Conservation (phyloP, 2,113 vertebrate species). For the Arothron firmamentum region DNA sequence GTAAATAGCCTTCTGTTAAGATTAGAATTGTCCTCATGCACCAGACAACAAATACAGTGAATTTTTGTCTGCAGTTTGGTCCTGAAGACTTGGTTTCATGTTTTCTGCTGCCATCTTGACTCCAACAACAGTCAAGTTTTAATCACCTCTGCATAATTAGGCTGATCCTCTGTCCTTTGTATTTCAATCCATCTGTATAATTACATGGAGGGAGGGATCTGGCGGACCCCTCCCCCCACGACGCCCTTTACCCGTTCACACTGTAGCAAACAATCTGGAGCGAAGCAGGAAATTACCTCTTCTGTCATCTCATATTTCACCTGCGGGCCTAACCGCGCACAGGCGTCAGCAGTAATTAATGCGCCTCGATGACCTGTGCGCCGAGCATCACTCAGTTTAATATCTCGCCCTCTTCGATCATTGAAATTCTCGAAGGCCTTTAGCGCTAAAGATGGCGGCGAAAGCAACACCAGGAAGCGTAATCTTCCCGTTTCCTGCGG, state of each 20-base stretch:
- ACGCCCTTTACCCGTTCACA: slow-evolving; percentile 23
- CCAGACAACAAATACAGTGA: slow-evolving; percentile 19
- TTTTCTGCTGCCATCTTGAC: slow-evolving; percentile 3
- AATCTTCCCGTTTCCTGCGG: slow-evolving; percentile 16
- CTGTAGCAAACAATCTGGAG: slow-evolving; percentile 64
- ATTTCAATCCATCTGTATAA: slow-evolving; percentile 72
- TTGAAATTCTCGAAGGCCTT: slow-evolving; percentile 7
- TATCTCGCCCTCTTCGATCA: slow-evolving; percentile 33
- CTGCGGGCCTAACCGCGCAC: slow-evolving; percentile 32
- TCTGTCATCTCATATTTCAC: slow-evolving; percentile 70
- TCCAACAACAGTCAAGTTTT: slow-evolving; percentile 55
- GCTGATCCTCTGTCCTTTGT: slow-evolving; percentile 71
- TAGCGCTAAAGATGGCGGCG: slow-evolving; percentile 15
- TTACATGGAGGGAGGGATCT: slow-evolving; percentile 47
- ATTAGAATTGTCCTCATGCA: slow-evolving; percentile 41
- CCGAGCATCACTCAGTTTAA: slow-evolving; percentile 30
- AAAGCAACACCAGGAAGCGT: slow-evolving; percentile 13
- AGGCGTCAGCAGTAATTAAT: slow-evolving; percentile 58
- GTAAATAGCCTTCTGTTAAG: slow-evolving; percentile 35
- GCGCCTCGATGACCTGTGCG: slow-evolving; percentile 28
- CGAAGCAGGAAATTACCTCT: slow-evolving; percentile 67
- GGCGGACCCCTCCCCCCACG: not conserved
- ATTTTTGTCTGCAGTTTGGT: slow-evolving; percentile 7
- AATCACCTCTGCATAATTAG: slow-evolving; percentile 73
- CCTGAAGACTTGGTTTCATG: not conserved